Evolutionary conservation across 2,113 vertebrate genomes (phyloP).

Genomic region (Seriola quinqueradiata): DNA sequence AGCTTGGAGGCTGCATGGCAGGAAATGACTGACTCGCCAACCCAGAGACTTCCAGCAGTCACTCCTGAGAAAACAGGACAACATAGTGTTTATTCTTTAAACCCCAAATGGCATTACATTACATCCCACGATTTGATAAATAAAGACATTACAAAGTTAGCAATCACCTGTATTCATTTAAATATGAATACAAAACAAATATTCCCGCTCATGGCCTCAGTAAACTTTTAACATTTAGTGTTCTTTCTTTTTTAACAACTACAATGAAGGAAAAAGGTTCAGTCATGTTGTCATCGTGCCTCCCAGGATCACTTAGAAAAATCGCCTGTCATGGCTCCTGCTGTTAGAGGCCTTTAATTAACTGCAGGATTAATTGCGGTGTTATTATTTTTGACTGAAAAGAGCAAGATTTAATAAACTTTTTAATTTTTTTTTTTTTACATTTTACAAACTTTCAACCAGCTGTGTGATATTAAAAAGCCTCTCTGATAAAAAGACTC

Average conservation of each 20-base stretch:
- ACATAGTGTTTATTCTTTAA: too few species aligned
- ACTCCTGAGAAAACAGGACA: neutral
- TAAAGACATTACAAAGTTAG: neutral
- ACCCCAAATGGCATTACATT: too few species aligned
- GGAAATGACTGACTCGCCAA: neutral
- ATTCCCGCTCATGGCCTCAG: neutral
- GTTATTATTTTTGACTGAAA: conserved; percentile 1
- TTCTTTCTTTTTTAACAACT: neutral
- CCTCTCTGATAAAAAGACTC: neutral
- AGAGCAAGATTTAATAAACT: neutral
- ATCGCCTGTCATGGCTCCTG: neutral
- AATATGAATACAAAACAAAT: neutral
- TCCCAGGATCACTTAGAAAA: neutral
- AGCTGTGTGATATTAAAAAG: neutral
- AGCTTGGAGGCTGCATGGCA: neutral
- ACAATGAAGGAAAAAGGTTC: neutral
- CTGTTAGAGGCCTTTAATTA: neutral
- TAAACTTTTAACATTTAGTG: too few species aligned
- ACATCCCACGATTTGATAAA: too few species aligned
- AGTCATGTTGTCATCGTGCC: neutral
- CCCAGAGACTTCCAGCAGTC: neutral
- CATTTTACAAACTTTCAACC: neutral
- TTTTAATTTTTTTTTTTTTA: neutral
- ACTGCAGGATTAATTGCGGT: neutral
- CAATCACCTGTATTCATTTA: neutral